These are phyloP conservation scores for Taenaris catops DNA, from an alignment of 2,888 invertebrate species.

Conservation along the genomic window DNA sequence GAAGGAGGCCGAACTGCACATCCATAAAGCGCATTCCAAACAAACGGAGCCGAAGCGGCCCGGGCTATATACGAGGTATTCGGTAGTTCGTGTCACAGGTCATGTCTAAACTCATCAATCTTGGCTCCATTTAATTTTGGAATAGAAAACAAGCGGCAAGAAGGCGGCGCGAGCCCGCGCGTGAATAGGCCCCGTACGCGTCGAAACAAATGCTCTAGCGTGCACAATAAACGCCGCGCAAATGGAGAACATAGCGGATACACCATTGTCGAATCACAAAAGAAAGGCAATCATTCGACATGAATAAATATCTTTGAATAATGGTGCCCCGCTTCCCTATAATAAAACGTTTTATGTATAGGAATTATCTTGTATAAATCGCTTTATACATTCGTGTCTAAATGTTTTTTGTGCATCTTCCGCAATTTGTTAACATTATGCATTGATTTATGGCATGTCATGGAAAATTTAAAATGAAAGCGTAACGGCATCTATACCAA, in stretches of 20 bases:
- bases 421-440: slow-evolving; percentile 28
- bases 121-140: slow-evolving; percentile 68
- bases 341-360: slow-evolving; percentile 76
- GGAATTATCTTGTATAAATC: slow-evolving; percentile 67
- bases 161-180: slow-evolving; percentile 28
- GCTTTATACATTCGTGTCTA: slow-evolving; percentile 33
- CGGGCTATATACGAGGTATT: slow-evolving; percentile 42
- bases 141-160: slow-evolving; percentile 44
- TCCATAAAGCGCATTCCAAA: slow-evolving; percentile 66
- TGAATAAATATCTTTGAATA: slow-evolving; percentile 79
- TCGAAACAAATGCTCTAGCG: slow-evolving; percentile 63
- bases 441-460: slow-evolving; percentile 25
- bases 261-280: slow-evolving; percentile 74
- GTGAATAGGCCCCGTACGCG: slow-evolving; percentile 48
- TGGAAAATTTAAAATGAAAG: no score
- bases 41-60: slow-evolving; percentile 31
- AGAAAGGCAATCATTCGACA: slow-evolving; percentile 79
- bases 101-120: slow-evolving; percentile 76
- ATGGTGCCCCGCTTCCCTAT: slow-evolving; percentile 63
- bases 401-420: slow-evolving; percentile 27
- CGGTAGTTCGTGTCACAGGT: slow-evolving; percentile 78
- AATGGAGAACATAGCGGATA: slow-evolving; percentile 62
- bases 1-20: slow-evolving; percentile 39
- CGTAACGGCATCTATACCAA: no score
- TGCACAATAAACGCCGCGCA: slow-evolving; percentile 64